Percentiles rank a stretch among this genome's conserved stretches.
These are phyloP conservation scores for Junonia oenone DNA, from an alignment of 2,888 invertebrate species.

Conservation along the genomic window DNA sequence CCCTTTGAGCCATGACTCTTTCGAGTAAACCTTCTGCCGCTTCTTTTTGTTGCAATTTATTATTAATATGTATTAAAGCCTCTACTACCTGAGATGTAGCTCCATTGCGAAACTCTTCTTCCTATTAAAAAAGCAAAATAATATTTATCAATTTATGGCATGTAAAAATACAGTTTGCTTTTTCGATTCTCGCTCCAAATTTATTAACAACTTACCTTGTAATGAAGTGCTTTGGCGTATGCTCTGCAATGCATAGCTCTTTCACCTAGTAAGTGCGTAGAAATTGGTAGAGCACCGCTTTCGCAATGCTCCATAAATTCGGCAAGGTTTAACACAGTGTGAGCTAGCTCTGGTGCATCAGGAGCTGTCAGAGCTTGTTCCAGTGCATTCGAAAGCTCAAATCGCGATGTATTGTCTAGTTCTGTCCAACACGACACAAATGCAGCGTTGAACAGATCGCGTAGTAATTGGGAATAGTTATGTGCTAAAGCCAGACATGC, in stretches of 20 bases:
- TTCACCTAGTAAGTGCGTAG: conserved; percentile 92
- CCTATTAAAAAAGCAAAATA: conserved; percentile 58
- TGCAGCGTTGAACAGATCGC: conserved; percentile 98
- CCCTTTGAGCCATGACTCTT: conserved; percentile 91
- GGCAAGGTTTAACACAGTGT: conserved; percentile 96
- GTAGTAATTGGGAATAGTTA: conserved; percentile 95
- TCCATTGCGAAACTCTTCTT: conserved; percentile 94
- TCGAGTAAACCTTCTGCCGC: conserved; percentile 96
- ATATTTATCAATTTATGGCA: background rate
- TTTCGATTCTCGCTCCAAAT: too few relatives aligned
- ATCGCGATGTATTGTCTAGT: conserved; percentile 87
- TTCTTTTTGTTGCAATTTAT: conserved; percentile 98
- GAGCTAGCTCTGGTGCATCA: conserved; percentile 96
- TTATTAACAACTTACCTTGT: conserved; percentile 59
- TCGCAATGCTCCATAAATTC: conserved; percentile 99
- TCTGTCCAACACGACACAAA: conserved; percentile 99
- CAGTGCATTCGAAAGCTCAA: conserved; percentile 91
- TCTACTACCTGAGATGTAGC: conserved; percentile 94
- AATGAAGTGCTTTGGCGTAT: conserved; percentile 82
- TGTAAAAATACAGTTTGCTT: too few relatives aligned
- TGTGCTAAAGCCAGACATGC: conserved; percentile 96
- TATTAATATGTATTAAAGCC: conserved; percentile 96
- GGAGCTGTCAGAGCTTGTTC: conserved; percentile 94
- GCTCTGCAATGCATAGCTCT: conserved; percentile 96
- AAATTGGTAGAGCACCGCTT: conserved; percentile 94